These are phyloP conservation scores for Elgaria multicarinata DNA, from an alignment of 2,113 vertebrate genomes.

Conservation along the genomic window DNA sequence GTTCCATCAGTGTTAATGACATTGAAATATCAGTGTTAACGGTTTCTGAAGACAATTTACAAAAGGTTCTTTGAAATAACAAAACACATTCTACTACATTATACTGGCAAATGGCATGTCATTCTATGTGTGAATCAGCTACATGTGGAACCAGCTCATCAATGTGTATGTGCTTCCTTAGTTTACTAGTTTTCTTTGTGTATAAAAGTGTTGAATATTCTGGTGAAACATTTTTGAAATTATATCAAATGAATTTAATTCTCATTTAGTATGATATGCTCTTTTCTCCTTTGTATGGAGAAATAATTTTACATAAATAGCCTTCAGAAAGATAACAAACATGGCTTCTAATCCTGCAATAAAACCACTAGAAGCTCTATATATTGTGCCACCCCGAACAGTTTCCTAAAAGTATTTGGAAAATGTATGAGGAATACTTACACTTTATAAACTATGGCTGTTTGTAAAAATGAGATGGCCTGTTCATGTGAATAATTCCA, in stretches of 20 bases:
- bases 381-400: conserved; percentile 49
- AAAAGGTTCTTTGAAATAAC: conserved; percentile 6
- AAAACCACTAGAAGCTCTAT: conserved; percentile 63
- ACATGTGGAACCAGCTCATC: conserved; percentile 35
- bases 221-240: conserved; percentile 77
- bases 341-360: conserved; percentile 66
- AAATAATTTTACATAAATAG: conserved; percentile 73
- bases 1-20: accelerated
- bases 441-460: conserved; percentile 21
- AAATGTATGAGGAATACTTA: conserved; percentile 70
- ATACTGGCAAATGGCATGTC: conserved; percentile 1
- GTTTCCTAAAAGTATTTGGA: conserved; percentile 68
- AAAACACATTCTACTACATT: neutral
- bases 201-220: conserved; percentile 60
- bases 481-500: conserved; percentile 70
- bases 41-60: neutral
- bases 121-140: conserved; percentile 10
- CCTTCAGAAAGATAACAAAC: conserved; percentile 53
- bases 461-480: conserved; percentile 29
- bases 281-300: conserved; percentile 67
- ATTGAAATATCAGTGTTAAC: neutral
- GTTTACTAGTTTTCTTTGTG: conserved; percentile 51
- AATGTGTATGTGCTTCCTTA: conserved; percentile 57
- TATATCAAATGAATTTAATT: conserved; percentile 71
- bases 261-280: conserved; percentile 71